Conservation (phyloP, 2,797 vertebrate genomes). For the Smutsia gigantea region DNA sequence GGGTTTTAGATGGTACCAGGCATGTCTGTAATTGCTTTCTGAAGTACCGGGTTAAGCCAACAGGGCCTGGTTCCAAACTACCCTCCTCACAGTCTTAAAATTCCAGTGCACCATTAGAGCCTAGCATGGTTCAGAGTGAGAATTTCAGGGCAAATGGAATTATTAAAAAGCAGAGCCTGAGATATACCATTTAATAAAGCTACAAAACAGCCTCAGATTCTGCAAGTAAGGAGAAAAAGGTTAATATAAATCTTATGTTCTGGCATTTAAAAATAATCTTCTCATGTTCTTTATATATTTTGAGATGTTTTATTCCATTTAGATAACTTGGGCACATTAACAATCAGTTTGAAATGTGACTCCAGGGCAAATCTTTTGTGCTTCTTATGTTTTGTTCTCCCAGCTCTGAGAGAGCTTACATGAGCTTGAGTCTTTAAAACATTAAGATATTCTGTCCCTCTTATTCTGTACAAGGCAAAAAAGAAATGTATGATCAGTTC, state of each 20-base stretch:
- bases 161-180: conserved; percentile 62
- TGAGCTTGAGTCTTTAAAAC: conserved; percentile 11
- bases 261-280: conserved; percentile 42
- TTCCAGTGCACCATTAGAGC: conserved; percentile 6
- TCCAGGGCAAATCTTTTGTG: background rate
- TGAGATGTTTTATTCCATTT: conserved; percentile 48
- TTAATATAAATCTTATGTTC: background rate
- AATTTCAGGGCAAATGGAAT: conserved; percentile 53
- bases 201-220: conserved; percentile 46
- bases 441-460: background rate
- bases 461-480: conserved; percentile 10
- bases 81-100: conserved; percentile 27
- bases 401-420: conserved; percentile 2
- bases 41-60: background rate
- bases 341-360: background rate
- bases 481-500: background rate
- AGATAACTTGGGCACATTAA: conserved; percentile 51
- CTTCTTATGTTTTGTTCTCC: background rate
- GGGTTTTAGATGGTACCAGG: background rate
- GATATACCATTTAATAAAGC: conserved; percentile 50
- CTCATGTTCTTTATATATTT: conserved; percentile 8
- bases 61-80: conserved; percentile 37
- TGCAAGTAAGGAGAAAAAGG: background rate
- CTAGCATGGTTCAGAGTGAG: background rate
- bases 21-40: conserved; percentile 23